Conservation (phyloP, 2,113 vertebrate genomes). For the Corydoras sp. region DNA sequence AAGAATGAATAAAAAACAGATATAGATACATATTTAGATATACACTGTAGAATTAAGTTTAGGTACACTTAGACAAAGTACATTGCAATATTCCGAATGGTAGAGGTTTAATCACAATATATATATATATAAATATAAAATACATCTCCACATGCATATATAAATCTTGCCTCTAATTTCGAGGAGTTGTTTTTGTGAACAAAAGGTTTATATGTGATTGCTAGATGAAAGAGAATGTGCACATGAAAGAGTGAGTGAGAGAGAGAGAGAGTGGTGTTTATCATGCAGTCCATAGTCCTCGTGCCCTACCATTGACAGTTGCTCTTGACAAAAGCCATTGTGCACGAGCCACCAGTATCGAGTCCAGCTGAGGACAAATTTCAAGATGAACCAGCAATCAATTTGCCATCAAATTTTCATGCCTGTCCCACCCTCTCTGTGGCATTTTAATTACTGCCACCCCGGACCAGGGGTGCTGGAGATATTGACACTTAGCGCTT, state of each 20-base stretch:
- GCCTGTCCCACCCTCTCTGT: slow-evolving; percentile 81
- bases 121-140: no score
- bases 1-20: no score
- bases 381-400: slow-evolving; percentile 94
- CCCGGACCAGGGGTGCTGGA: slow-evolving; percentile 85
- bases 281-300: slow-evolving; percentile 73
- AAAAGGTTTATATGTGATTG: no score
- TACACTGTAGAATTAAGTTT: neutral
- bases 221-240: no score
- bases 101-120: no score
- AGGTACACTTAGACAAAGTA: neutral
- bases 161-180: no score
- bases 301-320: slow-evolving; percentile 71
- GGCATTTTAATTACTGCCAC: slow-evolving; percentile 98
- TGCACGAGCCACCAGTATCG: slow-evolving; percentile 77
- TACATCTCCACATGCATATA: no score
- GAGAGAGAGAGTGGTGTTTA: slow-evolving; percentile 52
- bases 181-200: no score
- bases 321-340: slow-evolving; percentile 83
- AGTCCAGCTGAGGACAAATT: slow-evolving; percentile 87
- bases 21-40: no score
- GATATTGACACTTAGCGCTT: slow-evolving; percentile 98
- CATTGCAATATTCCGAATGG: neutral
- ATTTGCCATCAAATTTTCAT: slow-evolving; percentile 92
- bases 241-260: slow-evolving; percentile 5